Evolutionary conservation across 2,113 vertebrate species (phyloP), one percentile per base, ranked within the genome.

Genomic region (Python bivittatus): DNA sequence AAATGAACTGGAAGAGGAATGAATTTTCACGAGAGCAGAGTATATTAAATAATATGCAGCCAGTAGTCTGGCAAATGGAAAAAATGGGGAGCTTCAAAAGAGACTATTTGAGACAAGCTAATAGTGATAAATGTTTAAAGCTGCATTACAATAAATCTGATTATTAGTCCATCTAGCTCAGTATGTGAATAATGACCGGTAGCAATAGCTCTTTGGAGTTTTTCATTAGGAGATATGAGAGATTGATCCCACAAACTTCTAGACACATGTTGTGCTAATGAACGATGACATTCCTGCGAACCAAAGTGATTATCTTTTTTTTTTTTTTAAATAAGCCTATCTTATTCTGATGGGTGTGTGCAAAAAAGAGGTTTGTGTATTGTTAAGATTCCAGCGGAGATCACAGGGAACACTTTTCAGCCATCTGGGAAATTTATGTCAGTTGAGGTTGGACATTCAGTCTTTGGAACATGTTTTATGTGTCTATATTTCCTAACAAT

Each of bases 1-100:
- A 88, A 79, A 20, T 57, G 91, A 92, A 38, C 38, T 23, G 17
- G 52, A 92, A 79, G 8, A 88, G 86, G 72, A 88, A 88, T 92
- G 27, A 85, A 89, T 92, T 92, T 83, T 85, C 88, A 89, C 57
- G 64, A 54, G 44, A 89, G 72, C 88, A 89, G 56, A 89, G 42
- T 84, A 84, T 44, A 84, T 60, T 27, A 88, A 84, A 89, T 89
- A 89, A 89, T 54, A 85, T 85, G 44, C 15, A 84, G 88, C 33
- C 44, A 64, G 60, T 48, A 89, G 68, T 3, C 29, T 60, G 44
- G 54, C 20, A 22, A 48, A 60, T 84, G 23, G 29, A n/a, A 27
- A 52, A 42, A 3, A 33, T 44, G 52, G 58, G 12, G 20, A 25
- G 12, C 12, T 88, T 92, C 42, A 52, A 20, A 72, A 33, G n/a